Conservation (phyloP, 2,888 invertebrate species). For the Metellina segmentata region DNA sequence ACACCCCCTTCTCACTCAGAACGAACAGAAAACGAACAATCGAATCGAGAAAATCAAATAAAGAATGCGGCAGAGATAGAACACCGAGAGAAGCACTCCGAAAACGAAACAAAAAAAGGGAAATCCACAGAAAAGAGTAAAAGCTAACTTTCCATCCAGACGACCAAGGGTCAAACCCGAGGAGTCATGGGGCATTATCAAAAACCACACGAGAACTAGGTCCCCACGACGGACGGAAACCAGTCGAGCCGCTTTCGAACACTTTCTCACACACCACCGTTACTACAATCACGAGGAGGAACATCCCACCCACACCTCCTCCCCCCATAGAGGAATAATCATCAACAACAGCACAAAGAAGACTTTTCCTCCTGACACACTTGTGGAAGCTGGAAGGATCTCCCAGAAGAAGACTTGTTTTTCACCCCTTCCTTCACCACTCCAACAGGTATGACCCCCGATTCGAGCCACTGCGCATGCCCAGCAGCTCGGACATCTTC, state of each 20-base stretch:
- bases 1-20: neutral
- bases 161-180: slow-evolving; percentile 60
- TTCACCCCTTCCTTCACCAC: slow-evolving; percentile 43
- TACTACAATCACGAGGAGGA: slow-evolving; percentile 51
- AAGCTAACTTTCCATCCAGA: slow-evolving; percentile 25
- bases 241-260: slow-evolving; percentile 59
- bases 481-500: neutral
- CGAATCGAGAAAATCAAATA: neutral
- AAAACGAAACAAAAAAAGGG: slow-evolving; percentile 28
- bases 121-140: slow-evolving; percentile 44
- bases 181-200: slow-evolving; percentile 61
- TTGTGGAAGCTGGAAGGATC: slow-evolving; percentile 50
- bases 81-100: neutral
- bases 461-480: slow-evolving; percentile 64
- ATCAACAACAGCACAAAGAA: slow-evolving; percentile 38
- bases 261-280: slow-evolving; percentile 60
- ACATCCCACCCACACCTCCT: slow-evolving; percentile 25
- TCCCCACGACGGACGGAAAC: slow-evolving; percentile 43
- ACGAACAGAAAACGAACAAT: neutral
- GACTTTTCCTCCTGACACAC: slow-evolving; percentile 70
- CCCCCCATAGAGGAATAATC: slow-evolving; percentile 27
- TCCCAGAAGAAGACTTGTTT: slow-evolving; percentile 45
- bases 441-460: slow-evolving; percentile 61
- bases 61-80: neutral
- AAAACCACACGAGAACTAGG: slow-evolving; percentile 63